These are phyloP conservation scores for Protobothrops mucrosquamatus DNA, from an alignment of 2,113 vertebrate genomes.

Conservation along the genomic window DNA sequence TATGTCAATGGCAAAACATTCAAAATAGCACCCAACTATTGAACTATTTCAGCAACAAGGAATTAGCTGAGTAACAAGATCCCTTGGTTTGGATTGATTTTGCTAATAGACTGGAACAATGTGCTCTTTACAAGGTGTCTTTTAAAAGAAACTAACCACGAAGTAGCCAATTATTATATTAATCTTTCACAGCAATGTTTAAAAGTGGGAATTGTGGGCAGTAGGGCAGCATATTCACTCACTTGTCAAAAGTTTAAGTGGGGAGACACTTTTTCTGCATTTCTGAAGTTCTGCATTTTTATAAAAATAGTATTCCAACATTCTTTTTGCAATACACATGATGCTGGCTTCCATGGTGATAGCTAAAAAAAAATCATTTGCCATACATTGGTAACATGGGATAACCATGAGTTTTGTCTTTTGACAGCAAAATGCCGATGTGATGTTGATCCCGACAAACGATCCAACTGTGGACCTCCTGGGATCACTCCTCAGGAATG, in stretches of 20 bases:
- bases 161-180: not conserved
- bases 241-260: not conserved
- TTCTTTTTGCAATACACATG: not conserved
- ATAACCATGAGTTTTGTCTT: slow-evolving; percentile 29
- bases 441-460: rapidly evolving
- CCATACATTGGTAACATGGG: not conserved
- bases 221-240: not conserved
- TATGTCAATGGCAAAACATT: not conserved
- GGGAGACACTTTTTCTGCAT: not conserved
- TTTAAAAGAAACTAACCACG: not conserved
- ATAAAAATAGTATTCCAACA: not conserved
- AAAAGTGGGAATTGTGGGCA: not conserved
- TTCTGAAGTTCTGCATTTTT: not conserved
- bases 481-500: slow-evolving; percentile 54
- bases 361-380: not conserved
- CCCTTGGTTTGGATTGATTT: not conserved
- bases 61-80: not conserved
- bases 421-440: slow-evolving; percentile 61
- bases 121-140: not conserved
- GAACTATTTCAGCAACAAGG: not conserved
- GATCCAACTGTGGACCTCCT: slow-evolving; percentile 56
- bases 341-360: not conserved
- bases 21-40: not conserved
- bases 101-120: not conserved
- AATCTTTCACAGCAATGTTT: not conserved